Evolutionary conservation across 2,888 invertebrate genomes (phyloP).

Genomic region (Elmis aenea): DNA sequence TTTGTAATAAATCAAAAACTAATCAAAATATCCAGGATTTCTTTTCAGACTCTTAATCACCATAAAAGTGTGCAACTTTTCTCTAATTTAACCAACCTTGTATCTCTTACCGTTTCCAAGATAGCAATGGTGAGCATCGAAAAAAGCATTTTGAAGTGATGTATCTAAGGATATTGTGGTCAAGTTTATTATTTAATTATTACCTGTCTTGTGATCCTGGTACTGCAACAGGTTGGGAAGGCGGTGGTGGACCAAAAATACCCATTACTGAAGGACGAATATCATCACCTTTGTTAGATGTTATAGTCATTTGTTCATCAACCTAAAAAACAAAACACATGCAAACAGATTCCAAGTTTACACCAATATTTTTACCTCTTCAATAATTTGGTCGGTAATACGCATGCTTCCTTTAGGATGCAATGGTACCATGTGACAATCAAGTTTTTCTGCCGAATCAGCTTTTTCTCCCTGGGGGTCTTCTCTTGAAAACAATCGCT

Average conservation of each 20-base stretch:
- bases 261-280: slow-evolving; percentile 60
- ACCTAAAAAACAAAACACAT: slow-evolving; percentile 45
- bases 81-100: too few species aligned
- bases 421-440: slow-evolving; percentile 38
- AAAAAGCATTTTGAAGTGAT: too few species aligned
- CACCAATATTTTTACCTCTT: too few species aligned
- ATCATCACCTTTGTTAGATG: slow-evolving; percentile 58
- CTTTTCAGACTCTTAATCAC: too few species aligned
- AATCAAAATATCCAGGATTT: too few species aligned
- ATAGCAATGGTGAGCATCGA: too few species aligned
- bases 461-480: slow-evolving; percentile 50
- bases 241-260: slow-evolving; percentile 50
- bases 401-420: slow-evolving; percentile 55
- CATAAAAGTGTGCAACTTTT: too few species aligned
- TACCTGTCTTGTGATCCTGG: slow-evolving; percentile 36
- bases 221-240: slow-evolving; percentile 47
- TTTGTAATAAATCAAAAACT: too few species aligned
- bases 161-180: too few species aligned
- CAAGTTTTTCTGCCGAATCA: slow-evolving; percentile 31
- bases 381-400: slow-evolving; percentile 67
- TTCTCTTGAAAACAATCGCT: slow-evolving; percentile 71
- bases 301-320: slow-evolving; percentile 78
- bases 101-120: too few species aligned
- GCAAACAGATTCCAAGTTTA: slow-evolving; percentile 1
- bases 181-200: background rate